Evolutionary conservation across 2,888 invertebrate genomes (phyloP).

Genomic region (Acronicta leporina): DNA sequence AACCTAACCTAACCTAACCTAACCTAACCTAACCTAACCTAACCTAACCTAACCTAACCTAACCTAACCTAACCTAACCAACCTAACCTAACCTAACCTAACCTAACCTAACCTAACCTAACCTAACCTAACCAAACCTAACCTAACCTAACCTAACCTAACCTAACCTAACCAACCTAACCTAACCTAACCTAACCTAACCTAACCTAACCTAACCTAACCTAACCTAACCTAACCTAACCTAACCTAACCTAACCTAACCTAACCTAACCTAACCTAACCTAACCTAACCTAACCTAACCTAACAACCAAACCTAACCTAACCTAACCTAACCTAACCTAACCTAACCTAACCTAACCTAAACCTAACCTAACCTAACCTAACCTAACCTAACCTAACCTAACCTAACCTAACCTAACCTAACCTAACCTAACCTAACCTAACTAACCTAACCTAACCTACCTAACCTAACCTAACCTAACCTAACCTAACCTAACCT

Average conservation of each 20-base stretch:
- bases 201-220: conserved; percentile 5
- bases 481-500: conserved; percentile 27
- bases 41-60: conserved; percentile 2
- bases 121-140: conserved; percentile 3
- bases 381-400: conserved; percentile 29
- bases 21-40: conserved; percentile 14
- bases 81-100: conserved; percentile 3
- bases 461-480: conserved; percentile 30
- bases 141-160: conserved; percentile 3
- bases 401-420: conserved; percentile 29
- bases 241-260: conserved; percentile 5
- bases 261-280: conserved; percentile 35
- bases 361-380: conserved; percentile 34
- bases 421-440: conserved; percentile 29
- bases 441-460: conserved; percentile 29
- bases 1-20: conserved; percentile 28
- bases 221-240: conserved; percentile 5
- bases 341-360: conserved; percentile 45
- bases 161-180: conserved; percentile 3
- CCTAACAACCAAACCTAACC: conserved; percentile 2
- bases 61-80: conserved; percentile 26
- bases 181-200: conserved; percentile 5
- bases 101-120: conserved; percentile 3
- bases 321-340: conserved; percentile 9
- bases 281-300: conserved; percentile 39